Conservation (phyloP, 2,113 vertebrate genomes). For the Corythoichthys intestinalis region DNA sequence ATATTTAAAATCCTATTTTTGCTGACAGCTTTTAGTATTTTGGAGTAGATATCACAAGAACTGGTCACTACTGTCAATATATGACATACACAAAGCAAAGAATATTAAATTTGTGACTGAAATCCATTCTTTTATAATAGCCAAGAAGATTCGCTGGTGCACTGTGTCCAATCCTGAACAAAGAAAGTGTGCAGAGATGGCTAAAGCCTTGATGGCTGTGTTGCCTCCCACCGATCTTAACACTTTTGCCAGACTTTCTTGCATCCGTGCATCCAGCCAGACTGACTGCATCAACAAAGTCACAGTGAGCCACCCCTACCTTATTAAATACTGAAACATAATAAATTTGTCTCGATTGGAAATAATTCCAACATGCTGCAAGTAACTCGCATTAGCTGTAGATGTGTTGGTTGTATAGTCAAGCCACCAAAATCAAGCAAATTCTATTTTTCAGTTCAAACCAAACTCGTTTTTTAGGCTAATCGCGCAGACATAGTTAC, state of each 20-base stretch:
- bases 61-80: not conserved
- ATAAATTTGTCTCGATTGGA: not conserved
- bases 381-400: too few species aligned
- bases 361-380: too few species aligned
- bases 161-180: constrained; percentile 83
- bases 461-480: constrained; percentile 58
- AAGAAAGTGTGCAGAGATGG: constrained; percentile 85
- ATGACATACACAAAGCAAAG: not conserved
- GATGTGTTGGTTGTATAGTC: not conserved
- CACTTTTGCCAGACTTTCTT: constrained; percentile 77
- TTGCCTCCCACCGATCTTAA: constrained; percentile 59
- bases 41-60: constrained; percentile 18
- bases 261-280: constrained; percentile 77
- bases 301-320: constrained; percentile 68
- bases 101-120: not conserved
- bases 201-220: constrained; percentile 71
- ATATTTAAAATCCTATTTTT: constrained; percentile 8
- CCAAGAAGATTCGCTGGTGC: constrained; percentile 88
- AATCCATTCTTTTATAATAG: constrained; percentile 48
- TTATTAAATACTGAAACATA: not conserved
- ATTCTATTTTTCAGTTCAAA: not conserved
- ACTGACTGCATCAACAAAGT: constrained; percentile 83
- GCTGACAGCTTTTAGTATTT: not conserved
- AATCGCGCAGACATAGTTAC: constrained; percentile 84
- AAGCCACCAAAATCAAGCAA: too few species aligned